Evolutionary conservation across 2,113 vertebrate genomes (phyloP).

Genomic region (Nibea coibor): DNA sequence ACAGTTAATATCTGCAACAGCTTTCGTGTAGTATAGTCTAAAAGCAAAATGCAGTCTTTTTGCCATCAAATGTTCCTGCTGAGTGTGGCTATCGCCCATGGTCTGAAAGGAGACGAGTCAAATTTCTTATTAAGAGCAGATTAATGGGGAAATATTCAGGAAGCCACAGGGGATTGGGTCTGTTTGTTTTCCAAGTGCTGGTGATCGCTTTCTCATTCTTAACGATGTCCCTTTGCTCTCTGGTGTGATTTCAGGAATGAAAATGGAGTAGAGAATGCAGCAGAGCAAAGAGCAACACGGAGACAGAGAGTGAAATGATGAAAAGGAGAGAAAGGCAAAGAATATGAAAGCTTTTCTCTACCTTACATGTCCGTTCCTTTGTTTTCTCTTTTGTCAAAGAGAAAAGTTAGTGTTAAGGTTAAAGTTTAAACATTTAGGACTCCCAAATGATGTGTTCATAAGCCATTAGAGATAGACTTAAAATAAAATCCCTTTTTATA

Average conservation of each 20-base stretch:
- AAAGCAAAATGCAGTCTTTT: conserved; percentile 29
- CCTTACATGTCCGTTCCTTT: neutral
- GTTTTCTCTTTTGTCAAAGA: neutral
- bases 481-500: neutral
- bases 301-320: conserved; percentile 5
- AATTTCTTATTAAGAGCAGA: conserved; percentile 63
- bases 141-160: conserved; percentile 58
- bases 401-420: neutral
- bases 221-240: conserved; percentile 55
- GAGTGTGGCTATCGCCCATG: conserved; percentile 18
- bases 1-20: conserved; percentile 33
- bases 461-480: neutral
- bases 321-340: neutral
- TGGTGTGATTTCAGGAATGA: conserved; percentile 17
- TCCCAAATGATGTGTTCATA: neutral
- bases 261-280: neutral
- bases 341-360: neutral
- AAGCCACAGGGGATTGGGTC: conserved; percentile 36
- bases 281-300: neutral
- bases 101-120: conserved; percentile 33
- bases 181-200: conserved; percentile 61
- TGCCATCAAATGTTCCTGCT: conserved; percentile 37
- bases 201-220: conserved; percentile 38
- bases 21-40: conserved; percentile 35
- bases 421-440: neutral